Conservation (phyloP, 2,113 vertebrate genomes). For the Microcebus ravelobensis region DNA sequence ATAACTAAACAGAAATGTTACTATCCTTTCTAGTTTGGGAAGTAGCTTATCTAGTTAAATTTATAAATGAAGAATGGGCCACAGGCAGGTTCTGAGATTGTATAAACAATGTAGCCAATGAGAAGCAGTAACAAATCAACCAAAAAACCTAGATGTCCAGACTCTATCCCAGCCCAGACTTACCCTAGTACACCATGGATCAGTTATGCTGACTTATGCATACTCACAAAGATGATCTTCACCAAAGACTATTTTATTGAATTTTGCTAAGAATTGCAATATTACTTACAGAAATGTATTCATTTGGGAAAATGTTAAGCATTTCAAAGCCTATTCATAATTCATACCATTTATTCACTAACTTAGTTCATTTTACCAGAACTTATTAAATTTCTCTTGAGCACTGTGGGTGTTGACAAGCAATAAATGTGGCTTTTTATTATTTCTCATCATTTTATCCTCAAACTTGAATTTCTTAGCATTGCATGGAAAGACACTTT, state of each 20-base stretch:
- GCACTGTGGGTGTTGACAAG: not conserved
- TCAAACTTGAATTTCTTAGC: constrained; percentile 31
- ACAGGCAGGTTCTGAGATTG: not conserved
- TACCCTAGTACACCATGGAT: not conserved
- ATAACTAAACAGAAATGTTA: not conserved
- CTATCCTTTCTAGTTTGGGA: not conserved
- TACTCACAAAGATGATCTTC: constrained; percentile 19
- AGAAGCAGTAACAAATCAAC: not conserved
- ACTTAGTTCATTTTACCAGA: constrained; percentile 44
- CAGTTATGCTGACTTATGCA: not conserved
- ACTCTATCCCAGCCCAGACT: not conserved
- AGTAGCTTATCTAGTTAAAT: not conserved
- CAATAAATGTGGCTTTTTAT: not conserved
- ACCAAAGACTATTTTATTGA: constrained; percentile 12
- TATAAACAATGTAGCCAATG: not conserved
- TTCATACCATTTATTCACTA: constrained; percentile 20
- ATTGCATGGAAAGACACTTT: not conserved
- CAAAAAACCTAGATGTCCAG: not conserved
- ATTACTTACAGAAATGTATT: constrained; percentile 17
- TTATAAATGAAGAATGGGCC: not conserved
- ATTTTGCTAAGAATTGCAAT: constrained; percentile 41
- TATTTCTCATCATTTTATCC: not conserved
- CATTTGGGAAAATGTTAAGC: constrained; percentile 24
- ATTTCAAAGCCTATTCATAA: constrained; percentile 49
- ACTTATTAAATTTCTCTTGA: constrained; percentile 37